Evolutionary conservation across 1,140 invertebrate genomes (phyloP).

Genomic region (Palaemon carinicauda): DNA sequence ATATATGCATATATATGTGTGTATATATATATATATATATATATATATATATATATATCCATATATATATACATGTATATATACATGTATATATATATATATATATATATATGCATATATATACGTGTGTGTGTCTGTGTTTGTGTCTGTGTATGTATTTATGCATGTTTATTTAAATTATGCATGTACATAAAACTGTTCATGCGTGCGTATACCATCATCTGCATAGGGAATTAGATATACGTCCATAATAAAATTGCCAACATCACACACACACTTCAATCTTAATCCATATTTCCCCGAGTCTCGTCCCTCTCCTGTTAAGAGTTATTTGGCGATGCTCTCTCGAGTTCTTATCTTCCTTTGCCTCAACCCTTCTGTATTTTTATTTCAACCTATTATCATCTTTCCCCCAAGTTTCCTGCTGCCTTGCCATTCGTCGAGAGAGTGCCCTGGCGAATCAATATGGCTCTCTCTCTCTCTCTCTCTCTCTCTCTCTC

Average conservation of each 20-base stretch:
- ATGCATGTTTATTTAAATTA: too few relatives aligned
- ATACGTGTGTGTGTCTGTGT: not conserved
- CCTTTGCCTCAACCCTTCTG: too few relatives aligned
- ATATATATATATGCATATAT: not conserved
- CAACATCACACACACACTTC: too few relatives aligned
- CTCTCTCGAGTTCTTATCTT: too few relatives aligned
- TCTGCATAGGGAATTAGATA: not conserved
- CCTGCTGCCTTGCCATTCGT: not conserved
- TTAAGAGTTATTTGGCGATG: too few relatives aligned
- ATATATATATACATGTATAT: not conserved
- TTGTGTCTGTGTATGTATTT: too few relatives aligned
- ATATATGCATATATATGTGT: not conserved
- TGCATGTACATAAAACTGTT: too few relatives aligned
- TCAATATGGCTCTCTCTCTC: not conserved
- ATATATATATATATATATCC: not conserved
- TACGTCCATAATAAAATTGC: too few relatives aligned
- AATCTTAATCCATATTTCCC: too few relatives aligned
- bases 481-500: not conserved
- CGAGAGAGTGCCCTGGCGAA: not conserved
- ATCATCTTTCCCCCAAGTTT: not conserved
- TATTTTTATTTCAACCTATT: not conserved
- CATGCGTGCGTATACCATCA: too few relatives aligned
- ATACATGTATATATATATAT: not conserved
- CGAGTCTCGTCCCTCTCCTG: too few relatives aligned
- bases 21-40: not conserved